Conservation (phyloP, 2,113 vertebrate species). For the Rhinoderma darwinii region DNA sequence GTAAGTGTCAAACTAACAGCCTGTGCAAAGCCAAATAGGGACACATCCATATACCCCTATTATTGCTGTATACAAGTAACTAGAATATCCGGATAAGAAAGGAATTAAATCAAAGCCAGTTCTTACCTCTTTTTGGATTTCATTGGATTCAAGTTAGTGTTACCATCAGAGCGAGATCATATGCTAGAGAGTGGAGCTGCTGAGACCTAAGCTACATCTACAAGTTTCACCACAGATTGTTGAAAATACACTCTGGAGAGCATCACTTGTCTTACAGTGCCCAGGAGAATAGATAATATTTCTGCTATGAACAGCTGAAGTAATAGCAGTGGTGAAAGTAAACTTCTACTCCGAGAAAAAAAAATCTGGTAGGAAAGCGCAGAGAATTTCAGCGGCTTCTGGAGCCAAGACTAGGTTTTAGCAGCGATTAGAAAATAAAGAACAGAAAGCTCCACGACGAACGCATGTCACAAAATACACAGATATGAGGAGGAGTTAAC, state of each 20-base stretch:
- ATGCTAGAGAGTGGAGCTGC: conserved; percentile 59
- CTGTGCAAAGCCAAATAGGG: neutral
- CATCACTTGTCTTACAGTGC: conserved; percentile 57
- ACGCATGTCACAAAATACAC: conserved; percentile 22
- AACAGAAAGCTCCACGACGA: neutral
- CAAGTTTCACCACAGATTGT: conserved; percentile 42
- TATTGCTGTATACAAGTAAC: neutral
- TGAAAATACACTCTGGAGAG: conserved; percentile 61
- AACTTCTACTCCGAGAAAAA: neutral
- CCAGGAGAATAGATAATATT: conserved; percentile 64
- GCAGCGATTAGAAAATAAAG: neutral
- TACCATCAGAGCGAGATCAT: conserved; percentile 57
- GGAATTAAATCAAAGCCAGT: neutral
- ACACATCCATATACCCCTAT: neutral
- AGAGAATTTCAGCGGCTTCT: neutral
- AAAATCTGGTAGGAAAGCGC: neutral
- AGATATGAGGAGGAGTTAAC: conserved; percentile 23
- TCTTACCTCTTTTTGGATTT: conserved; percentile 66
- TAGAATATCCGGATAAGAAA: neutral
- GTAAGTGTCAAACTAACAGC: neutral
- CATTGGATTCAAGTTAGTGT: conserved; percentile 63
- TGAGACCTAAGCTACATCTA: conserved; percentile 57
- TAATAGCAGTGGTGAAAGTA: neutral
- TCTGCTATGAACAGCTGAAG: conserved; percentile 62
- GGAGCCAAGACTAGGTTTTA: conserved; percentile 16